Conservation (phyloP, 1,140 invertebrate species). For the Lepidotrigona ventralis region DNA sequence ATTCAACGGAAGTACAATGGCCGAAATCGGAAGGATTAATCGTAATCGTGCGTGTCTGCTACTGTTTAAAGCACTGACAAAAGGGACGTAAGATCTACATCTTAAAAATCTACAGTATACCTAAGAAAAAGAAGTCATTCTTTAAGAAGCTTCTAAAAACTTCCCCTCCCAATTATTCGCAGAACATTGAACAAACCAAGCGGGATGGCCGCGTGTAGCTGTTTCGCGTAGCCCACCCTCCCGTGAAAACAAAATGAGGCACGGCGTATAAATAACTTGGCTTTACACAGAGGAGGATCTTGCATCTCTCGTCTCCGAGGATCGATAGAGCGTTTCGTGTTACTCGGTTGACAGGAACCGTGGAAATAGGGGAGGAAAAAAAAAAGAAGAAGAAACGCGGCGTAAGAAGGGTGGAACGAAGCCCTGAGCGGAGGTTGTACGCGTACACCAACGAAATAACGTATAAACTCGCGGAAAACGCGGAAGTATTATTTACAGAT, state of each 20-base stretch:
- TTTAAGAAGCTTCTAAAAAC: neutral
- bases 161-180: neutral
- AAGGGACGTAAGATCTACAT: neutral
- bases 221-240: no score
- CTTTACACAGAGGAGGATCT: constrained; percentile 1
- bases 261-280: constrained; percentile 19
- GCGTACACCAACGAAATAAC: constrained; percentile 42
- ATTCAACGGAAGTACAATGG: no score
- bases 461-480: constrained; percentile 50
- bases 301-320: neutral
- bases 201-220: no score
- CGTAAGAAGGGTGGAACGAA: neutral
- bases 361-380: neutral
- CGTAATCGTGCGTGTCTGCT: neutral
- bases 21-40: neutral
- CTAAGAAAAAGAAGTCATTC: neutral
- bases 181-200: constrained; percentile 11
- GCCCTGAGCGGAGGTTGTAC: neutral
- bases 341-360: neutral
- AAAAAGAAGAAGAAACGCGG: neutral
- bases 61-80: neutral
- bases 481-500: constrained; percentile 61
- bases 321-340: neutral
- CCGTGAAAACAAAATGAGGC: constrained; percentile 13
- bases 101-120: no score